phyloP scores from a whole-genome alignment of 2,888 invertebrate genomes.

The Tricholauxania praeusta region DNA sequence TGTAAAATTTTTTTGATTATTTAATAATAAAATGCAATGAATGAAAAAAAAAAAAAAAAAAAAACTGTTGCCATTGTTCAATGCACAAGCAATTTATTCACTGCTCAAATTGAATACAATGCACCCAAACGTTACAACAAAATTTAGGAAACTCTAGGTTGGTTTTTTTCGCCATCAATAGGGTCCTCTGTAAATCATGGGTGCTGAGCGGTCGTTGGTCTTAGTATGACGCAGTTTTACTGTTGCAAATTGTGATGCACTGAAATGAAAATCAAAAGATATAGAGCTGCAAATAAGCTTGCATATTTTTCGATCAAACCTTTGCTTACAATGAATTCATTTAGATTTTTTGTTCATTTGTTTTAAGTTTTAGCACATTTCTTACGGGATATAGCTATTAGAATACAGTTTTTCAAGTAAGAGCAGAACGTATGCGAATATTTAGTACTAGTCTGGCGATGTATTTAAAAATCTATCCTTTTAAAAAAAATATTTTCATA shows the following conservation, averaged over 20 bases:
- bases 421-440: not conserved
- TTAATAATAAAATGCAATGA: too few species aligned
- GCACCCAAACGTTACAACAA: too few species aligned
- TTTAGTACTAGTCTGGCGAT: not conserved
- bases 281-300: not conserved
- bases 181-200: conserved; percentile 71
- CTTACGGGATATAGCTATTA: not conserved
- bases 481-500: not conserved
- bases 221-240: conserved; percentile 89
- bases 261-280: conserved; percentile 64
- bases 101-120: too few species aligned
- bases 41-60: too few species aligned
- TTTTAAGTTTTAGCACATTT: conserved; percentile 8
- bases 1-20: too few species aligned
- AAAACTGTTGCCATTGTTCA: too few species aligned
- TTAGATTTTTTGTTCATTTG: conserved; percentile 7
- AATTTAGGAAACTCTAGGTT: too few species aligned
- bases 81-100: too few species aligned
- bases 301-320: conserved; percentile 10
- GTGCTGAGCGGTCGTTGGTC: conserved; percentile 88
- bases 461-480: conserved; percentile 56
- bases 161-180: too few species aligned
- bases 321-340: conserved; percentile 7
- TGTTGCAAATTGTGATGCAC: conserved; percentile 88
- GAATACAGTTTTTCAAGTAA: too few species aligned